Base-by-base conservation (phyloP, 2,797 vertebrate genomes). In the Fratercula arctica region DNA sequence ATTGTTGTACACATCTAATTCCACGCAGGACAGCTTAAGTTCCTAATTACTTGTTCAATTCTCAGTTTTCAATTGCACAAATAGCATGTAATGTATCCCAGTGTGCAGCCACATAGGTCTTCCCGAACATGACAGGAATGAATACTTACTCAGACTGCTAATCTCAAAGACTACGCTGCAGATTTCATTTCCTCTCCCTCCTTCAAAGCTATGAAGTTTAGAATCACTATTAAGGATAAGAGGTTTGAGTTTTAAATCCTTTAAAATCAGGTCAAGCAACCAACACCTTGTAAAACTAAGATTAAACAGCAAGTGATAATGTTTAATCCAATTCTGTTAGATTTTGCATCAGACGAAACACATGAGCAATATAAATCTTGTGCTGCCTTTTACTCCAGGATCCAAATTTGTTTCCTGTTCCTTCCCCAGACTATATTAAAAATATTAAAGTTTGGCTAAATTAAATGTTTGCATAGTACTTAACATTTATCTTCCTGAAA, bases 321-420 rank as follows among this genome's bases (percentile, higher is more conserved):
- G 90, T 96, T 97, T 97, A 96, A 96, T 97, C 83, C 75, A 88
- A 88, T 77, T 96, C 91, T 74, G 64, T 95, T 97, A 96, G 94
- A 83, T 95, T 96, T 95, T 96, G 46, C 74, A 86, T 63, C 79
- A 64, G 57, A 93, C 77, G 81, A 89, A 95, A 50, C 68, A 69
- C 21, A 45, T 61, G 68, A 76, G 76, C 72, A 51, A 21, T 80
- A 54, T 69, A 61, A 94, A 79, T 85, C 59, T 48, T 70, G 13
- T 68, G 29, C 43, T 93, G 51, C 11, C 3, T 83, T 57, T 89
- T 83, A 46, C 20, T 85, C 53, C 56, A 57, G 81, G 31, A 9
- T 45, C 60, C 68, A 59, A 3, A 26, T 88, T 72, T 60, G 21
- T 82, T 93, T 90, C 54, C 60, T 85, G 4, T 51, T 69, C 57